phyloP scores from a whole-genome alignment of 2,797 vertebrate genomes.

The Pteronotus mesoamericanus region DNA sequence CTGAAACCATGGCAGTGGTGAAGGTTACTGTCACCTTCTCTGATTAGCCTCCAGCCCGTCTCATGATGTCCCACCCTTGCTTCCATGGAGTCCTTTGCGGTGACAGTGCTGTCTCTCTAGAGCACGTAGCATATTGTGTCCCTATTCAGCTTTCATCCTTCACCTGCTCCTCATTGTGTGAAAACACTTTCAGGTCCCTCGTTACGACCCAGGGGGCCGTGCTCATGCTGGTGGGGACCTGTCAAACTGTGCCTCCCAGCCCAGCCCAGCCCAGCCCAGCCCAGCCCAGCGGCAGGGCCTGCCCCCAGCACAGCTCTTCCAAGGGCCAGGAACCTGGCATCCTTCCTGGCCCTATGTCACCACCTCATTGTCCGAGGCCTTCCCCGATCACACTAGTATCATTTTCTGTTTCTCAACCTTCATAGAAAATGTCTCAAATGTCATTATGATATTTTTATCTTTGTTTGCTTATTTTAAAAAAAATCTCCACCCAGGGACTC shows the following conservation, averaged over 20 bases:
- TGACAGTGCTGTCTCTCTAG: not conserved
- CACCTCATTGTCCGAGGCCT: not conserved
- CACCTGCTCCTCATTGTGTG: not conserved
- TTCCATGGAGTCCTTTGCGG: not conserved
- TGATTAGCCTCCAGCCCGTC: not conserved
- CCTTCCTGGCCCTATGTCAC: not conserved
- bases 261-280: not conserved
- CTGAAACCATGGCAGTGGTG: not conserved
- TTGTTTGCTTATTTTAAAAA: not conserved
- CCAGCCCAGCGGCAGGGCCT: no score
- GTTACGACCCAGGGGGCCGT: not conserved
- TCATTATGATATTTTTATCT: not conserved
- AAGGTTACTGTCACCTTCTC: not conserved
- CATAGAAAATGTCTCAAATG: not conserved
- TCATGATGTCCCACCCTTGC: no score
- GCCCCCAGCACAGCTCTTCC: not conserved
- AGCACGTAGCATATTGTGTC: accelerated
- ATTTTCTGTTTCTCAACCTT: not conserved
- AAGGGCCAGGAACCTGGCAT: not conserved
- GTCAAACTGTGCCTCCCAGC: no score
- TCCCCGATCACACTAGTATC: not conserved
- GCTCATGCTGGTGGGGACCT: no score
- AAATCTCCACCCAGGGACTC: not conserved
- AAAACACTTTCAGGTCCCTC: no score
- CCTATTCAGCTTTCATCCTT: not conserved